Conservation (phyloP, 2,797 vertebrate genomes). For the Anisognathus igniventris region DNA sequence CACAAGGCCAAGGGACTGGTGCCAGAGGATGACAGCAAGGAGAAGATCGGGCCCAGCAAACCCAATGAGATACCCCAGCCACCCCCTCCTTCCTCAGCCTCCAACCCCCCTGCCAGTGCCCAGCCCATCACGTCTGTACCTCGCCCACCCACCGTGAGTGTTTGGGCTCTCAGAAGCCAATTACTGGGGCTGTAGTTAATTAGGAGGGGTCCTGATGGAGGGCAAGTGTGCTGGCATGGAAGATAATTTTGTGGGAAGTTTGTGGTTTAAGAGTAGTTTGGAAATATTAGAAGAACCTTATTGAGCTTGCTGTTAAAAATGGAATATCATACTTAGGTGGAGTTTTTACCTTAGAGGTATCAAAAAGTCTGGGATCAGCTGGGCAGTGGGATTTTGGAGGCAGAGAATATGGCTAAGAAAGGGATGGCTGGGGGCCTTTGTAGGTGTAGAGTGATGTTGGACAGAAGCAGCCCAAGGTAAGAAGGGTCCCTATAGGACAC, state of each 20-base stretch:
- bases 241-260: neutral
- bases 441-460: neutral
- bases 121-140: conserved; percentile 79
- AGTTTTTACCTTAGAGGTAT: neutral
- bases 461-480: neutral
- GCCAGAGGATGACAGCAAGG: conserved; percentile 94
- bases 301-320: neutral
- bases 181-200: neutral
- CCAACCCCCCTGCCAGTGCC: conserved; percentile 78
- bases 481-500: neutral
- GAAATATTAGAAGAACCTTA: neutral
- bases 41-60: conserved; percentile 98
- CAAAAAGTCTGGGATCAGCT: neutral
- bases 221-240: neutral
- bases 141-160: conserved; percentile 81
- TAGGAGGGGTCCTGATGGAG: neutral
- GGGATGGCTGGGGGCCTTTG: neutral
- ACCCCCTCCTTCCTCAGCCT: conserved; percentile 74
- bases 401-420: neutral
- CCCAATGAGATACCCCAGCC: conserved; percentile 87
- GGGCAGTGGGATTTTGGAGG: neutral
- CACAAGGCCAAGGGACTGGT: conserved; percentile 98
- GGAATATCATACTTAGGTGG: neutral
- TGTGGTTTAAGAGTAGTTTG: neutral
- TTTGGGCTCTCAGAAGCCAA: neutral